phyloP scores from a whole-genome alignment of 2,797 vertebrate genomes.

The Australoheros facetus region DNA sequence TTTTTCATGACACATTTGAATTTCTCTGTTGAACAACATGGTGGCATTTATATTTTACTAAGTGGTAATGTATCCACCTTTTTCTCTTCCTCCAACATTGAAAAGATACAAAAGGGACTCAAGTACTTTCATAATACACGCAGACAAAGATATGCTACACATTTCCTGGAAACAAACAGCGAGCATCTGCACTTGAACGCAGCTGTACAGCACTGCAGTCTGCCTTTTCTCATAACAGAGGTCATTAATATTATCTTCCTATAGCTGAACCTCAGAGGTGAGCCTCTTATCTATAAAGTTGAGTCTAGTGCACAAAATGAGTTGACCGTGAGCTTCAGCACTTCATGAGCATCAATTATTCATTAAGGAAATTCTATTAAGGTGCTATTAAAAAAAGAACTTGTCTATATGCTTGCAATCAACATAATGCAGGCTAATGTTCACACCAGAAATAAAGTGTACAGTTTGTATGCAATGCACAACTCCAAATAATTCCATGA shows the following conservation, averaged over 20 bases:
- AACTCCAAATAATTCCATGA: not conserved
- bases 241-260: conserved; percentile 54
- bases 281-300: conserved; percentile 59
- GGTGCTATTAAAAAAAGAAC: conserved; percentile 29
- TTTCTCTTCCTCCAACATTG: conserved; percentile 70
- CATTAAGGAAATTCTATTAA: conserved; percentile 58
- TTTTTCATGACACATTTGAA: conserved; percentile 86
- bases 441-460: not conserved
- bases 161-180: conserved; percentile 69
- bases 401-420: conserved; percentile 10
- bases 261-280: conserved; percentile 39
- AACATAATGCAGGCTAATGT: conserved; percentile 9
- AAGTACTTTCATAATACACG: conserved; percentile 35
- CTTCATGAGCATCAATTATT: conserved; percentile 64
- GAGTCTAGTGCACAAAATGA: conserved; percentile 45
- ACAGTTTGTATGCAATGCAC: not conserved
- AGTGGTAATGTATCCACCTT: conserved; percentile 79
- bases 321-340: conserved; percentile 41
- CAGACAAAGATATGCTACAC: conserved; percentile 38
- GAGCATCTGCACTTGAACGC: conserved; percentile 55
- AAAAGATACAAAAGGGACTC: conserved; percentile 64
- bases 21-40: conserved; percentile 83
- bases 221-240: conserved; percentile 45
- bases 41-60: conserved; percentile 83
- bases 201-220: conserved; percentile 9